Evolutionary conservation across 2,113 vertebrate species (phyloP), one percentile per base, ranked within the genome.

Genomic region (Heteronetta atricapilla): DNA sequence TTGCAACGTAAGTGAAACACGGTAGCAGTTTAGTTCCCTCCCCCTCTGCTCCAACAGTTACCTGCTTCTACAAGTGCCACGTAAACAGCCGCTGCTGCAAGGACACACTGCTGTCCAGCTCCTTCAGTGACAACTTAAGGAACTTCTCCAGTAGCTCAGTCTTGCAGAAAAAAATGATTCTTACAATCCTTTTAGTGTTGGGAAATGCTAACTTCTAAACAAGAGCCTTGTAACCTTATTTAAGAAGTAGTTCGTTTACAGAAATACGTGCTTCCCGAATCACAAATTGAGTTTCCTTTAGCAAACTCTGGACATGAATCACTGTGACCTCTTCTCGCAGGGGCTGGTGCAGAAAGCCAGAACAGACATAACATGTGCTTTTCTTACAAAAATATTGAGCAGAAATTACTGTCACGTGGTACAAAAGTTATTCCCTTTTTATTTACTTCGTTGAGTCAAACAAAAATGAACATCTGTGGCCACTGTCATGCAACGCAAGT

Each of bases 371-470:
- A 34, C 10, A 38, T 6, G 11, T 72, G 28, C 44, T 93, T 90
- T 94, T 82, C 75, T 74, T 92, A 73, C 75, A 93, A 75, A 95
- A 88, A 58, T 52, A 89, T 10, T 70, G 87, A 91, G 82, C 33
- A 93, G 73, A 92, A 78, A 82, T 86, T 87, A 82, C 62, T 85
- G 76, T 55, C 36, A 74, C 68, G n/a, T 87, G 88, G 63, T 94
- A 97, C 77, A 93, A 89, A 89, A 82, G 80, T 95, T 63, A 82
- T 68, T 97, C 67, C 85, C 25, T 59, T 95, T 97, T 97, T 96
- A 96, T 98, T 97, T 96, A 86, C 77, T 68, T 93, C 82, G 76
- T 84, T 95, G 86, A 95, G 66, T 96, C 91, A 95, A 93, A 97
- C 66, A 97, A 85, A 93, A 29, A 18, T 13, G 38, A 96, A 89